phyloP scores from a whole-genome alignment of 2,797 vertebrate genomes.

The Falco columbarius region DNA sequence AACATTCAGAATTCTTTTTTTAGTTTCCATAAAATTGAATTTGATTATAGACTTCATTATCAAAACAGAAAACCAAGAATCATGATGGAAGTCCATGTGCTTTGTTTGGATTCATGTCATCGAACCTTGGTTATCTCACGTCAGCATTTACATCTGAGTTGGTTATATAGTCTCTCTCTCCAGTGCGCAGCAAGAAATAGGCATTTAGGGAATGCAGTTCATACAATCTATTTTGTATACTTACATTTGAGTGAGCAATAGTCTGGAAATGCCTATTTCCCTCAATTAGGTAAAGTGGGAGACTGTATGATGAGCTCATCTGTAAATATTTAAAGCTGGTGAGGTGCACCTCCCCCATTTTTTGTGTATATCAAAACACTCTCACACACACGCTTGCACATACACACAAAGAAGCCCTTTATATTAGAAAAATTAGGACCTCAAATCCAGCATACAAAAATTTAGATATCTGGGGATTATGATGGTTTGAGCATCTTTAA shows the following conservation, averaged over 20 bases:
- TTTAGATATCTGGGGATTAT: neutral
- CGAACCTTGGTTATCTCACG: neutral
- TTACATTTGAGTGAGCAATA: neutral
- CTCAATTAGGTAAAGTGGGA: neutral
- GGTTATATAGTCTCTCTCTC: neutral
- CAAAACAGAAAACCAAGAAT: neutral
- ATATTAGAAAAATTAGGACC: neutral
- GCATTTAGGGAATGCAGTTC: neutral
- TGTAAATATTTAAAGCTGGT: neutral
- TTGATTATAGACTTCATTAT: neutral
- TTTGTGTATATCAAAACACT: neutral
- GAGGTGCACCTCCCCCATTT: neutral
- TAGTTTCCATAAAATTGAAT: neutral
- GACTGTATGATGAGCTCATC: neutral
- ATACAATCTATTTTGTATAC: neutral
- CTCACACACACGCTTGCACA: too few species aligned
- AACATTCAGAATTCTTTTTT: neutral
- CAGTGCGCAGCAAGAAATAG: neutral
- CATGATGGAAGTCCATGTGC: neutral
- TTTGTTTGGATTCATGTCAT: neutral
- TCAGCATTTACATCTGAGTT: neutral
- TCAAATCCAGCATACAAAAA: neutral
- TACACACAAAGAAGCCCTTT: neutral
- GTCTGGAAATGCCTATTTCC: neutral
- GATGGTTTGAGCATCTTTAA: neutral